Conservation (phyloP, 2,888 invertebrate genomes). For the Idaea biselata region DNA sequence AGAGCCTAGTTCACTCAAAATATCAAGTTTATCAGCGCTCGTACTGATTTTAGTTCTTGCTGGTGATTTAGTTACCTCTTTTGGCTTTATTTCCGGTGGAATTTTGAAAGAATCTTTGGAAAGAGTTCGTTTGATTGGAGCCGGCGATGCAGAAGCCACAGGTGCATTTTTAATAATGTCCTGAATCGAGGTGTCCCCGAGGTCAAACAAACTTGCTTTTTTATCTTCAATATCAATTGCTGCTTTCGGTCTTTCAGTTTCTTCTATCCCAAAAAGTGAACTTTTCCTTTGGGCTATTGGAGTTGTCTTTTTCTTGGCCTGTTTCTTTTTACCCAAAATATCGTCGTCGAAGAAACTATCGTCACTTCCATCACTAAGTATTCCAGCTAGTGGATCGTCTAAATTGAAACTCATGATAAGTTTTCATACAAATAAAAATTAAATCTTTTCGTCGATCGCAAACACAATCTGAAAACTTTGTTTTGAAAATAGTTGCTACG, state of each 20-base stretch:
- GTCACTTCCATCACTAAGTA: constrained; percentile 85
- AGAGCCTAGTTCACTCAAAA: constrained; percentile 48
- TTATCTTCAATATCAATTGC: constrained; percentile 31
- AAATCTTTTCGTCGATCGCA: neutral
- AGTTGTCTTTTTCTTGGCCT: constrained; percentile 52
- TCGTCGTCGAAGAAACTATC: constrained; percentile 87
- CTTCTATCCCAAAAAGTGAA: constrained; percentile 62
- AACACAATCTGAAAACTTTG: constrained; percentile 22
- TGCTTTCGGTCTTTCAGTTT: constrained; percentile 38
- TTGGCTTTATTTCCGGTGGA: constrained; percentile 36
- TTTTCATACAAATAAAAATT: neutral
- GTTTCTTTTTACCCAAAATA: constrained; percentile 69
- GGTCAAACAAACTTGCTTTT: constrained; percentile 44
- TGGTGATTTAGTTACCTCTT: constrained; percentile 50
- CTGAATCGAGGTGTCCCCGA: constrained; percentile 42
- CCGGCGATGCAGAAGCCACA: constrained; percentile 47
- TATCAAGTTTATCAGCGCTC: constrained; percentile 55
- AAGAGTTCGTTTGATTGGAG: constrained; percentile 43
- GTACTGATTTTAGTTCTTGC: constrained; percentile 48
- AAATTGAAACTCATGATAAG: constrained; percentile 76
- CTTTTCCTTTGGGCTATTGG: constrained; percentile 59
- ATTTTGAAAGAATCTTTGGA: constrained; percentile 58
- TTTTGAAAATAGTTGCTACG: constrained; percentile 59
- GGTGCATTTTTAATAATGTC: constrained; percentile 14
- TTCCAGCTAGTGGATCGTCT: constrained; percentile 84